Base-by-base conservation (phyloP, 2,888 invertebrate genomes). In the Lasioglossum leucozonium region DNA sequence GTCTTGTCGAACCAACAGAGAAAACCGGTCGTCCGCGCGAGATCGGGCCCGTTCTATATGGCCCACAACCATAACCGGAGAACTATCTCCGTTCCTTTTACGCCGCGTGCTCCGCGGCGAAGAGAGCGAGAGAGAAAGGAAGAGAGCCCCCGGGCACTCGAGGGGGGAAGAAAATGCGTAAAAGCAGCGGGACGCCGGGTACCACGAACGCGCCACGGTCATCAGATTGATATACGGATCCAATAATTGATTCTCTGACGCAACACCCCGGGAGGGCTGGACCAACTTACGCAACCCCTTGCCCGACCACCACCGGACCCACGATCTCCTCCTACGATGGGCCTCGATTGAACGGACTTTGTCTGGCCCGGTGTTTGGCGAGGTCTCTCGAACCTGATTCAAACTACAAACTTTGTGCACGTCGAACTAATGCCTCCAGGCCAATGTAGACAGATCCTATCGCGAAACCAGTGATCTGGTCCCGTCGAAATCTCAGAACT, bases 171-270 rank as follows among this genome's bases (percentile, higher is more conserved):
- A 89, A 91, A 92, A 92, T 91, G 92, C 92, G 92, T 92, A 91
- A 93, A 91, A 93, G 89, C 93, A 91, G 92, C 93, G 93, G 93
- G 93, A 87, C 79, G 89, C 91, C 92, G 86, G 89, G 91, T 91
- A 88, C 89, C 67, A 90, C 89, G 89, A 91, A 92, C 92, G 91
- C 91, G 92, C 91, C 86, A 78, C 88, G 89, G 87, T 91, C 92
- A 92, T 93, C 93, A 87, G 91, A 93, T 93, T 93, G 93, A 93
- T 93, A 92, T 93, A 93, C 92, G 92, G 91, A 92, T 91, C 92
- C 91, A 92, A 93, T 93, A 93, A 93, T 93, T 93, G 93, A 93
- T 93, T 93, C 92, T 89, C 90, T 92, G 91, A 92, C 91, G 91
- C 90, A 88, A 90, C 89, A 89, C 88, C 87, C 89, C 90, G 86